Evolutionary conservation across 1,140 invertebrate species (phyloP).

Genomic region (Drosophila lacteicornis): DNA sequence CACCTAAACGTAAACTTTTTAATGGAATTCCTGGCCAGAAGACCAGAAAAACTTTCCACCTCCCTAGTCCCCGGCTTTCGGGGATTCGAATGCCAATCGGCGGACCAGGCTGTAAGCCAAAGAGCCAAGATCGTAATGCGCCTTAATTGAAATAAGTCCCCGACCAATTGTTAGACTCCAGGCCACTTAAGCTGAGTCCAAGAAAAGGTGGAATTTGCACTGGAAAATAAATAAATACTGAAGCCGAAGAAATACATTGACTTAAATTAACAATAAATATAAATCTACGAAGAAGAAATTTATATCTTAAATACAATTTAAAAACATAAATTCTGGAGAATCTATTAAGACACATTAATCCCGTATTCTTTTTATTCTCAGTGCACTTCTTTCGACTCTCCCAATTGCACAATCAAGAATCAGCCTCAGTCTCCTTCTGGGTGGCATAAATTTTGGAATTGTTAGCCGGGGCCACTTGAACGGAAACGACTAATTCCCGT

Average conservation of each 20-base stretch:
- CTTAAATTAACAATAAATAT: too few species aligned
- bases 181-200: constrained; percentile 71
- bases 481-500: constrained; percentile 80
- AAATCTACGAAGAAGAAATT: too few species aligned
- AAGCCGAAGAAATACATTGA: not conserved
- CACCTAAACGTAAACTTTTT: constrained; percentile 69
- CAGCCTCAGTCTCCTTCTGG: constrained; percentile 53
- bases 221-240: constrained; percentile 1
- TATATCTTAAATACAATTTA: too few species aligned
- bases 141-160: constrained; percentile 84
- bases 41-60: constrained; percentile 73
- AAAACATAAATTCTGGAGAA: too few species aligned
- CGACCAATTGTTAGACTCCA: constrained; percentile 72
- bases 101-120: constrained; percentile 43
- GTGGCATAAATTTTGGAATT: constrained; percentile 81
- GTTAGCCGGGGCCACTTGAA: constrained; percentile 70
- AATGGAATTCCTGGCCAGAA: constrained; percentile 68
- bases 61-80: constrained; percentile 4
- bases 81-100: constrained; percentile 52
- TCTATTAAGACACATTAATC: too few species aligned
- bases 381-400: constrained; percentile 34
- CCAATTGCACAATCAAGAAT: constrained; percentile 83
- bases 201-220: constrained; percentile 33
- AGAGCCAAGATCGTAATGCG: constrained; percentile 72
- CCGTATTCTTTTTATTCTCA: not conserved